Percentiles rank a stretch among this genome's conserved stretches.
These are phyloP conservation scores for Thymelicus sylvestris DNA, from an alignment of 2,888 invertebrate species.

Conservation along the genomic window DNA sequence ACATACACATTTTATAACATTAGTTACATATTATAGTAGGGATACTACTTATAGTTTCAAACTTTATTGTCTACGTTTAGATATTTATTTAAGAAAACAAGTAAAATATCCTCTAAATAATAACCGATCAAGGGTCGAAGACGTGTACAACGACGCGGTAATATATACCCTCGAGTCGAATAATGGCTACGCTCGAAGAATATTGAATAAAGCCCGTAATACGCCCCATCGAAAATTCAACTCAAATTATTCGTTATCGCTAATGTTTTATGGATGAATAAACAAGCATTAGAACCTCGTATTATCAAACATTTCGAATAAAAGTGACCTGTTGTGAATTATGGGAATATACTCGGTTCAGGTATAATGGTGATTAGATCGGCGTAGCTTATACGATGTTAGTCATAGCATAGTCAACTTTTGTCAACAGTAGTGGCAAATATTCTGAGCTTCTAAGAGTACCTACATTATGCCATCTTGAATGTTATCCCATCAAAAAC, in stretches of 20 bases:
- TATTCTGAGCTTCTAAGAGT: no score
- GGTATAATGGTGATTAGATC: background rate
- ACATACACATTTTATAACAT: no score
- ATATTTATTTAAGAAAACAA: slow-evolving; percentile 7
- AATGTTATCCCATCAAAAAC: no score
- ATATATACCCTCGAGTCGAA: slow-evolving; percentile 35
- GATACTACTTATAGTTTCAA: no score
- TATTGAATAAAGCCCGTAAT: slow-evolving; percentile 35
- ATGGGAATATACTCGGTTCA: background rate
- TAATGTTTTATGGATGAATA: slow-evolving; percentile 38
- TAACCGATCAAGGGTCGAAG: slow-evolving; percentile 16
- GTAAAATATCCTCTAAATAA: slow-evolving; percentile 20
- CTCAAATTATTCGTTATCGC: slow-evolving; percentile 61
- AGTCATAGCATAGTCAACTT: no score
- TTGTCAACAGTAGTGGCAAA: no score
- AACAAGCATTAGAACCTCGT: slow-evolving; percentile 30
- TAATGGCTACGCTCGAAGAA: slow-evolving; percentile 35
- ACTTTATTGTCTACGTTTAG: background rate
- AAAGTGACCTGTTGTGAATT: slow-evolving; percentile 6
- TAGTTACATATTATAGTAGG: no score
- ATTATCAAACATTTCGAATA: slow-evolving; percentile 16
- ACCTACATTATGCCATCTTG: no score
- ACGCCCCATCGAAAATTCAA: slow-evolving; percentile 33
- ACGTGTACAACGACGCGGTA: slow-evolving; percentile 14
- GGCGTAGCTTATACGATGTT: no score